Base-by-base conservation (phyloP, 37 sponge, comb jelly and placozoan genomes). In the Eunapius fragilis region DNA sequence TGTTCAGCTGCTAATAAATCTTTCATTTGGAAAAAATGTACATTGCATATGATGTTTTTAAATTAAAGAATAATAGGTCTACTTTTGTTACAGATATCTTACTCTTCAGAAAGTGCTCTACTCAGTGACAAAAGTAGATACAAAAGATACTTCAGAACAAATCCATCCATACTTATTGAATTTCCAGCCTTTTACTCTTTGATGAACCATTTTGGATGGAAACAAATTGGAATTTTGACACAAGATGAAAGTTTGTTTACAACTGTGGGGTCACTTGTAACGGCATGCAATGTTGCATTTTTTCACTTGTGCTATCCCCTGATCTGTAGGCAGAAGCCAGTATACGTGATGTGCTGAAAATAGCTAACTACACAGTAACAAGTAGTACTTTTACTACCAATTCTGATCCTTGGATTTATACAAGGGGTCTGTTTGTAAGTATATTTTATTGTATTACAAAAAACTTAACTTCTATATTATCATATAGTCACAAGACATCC, bases 51-150 rank as follows among this genome's bases (percentile, higher is more conserved):
- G n/a, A n/a, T n/a, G n/a, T n/a, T n/a, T n/a, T n/a, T n/a, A n/a
- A n/a, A n/a, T n/a, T n/a, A n/a, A n/a, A n/a, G n/a, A n/a, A n/a
- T n/a, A 41, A 41, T 41, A 41, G 6, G 41, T 41, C 41, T 41
- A 10, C 58, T 11, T 58, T 19, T 19, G 6, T 58, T 49, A 2
- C 36, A 84, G 84, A 84, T 84, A 23, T 74, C 84, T 9, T 84
- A 48, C 74, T 74, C 37, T 27, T 74, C 84, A 31, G 31, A 50
- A 31, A 23, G 19, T 31, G 27, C 68, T 10, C 24, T 67, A 22
- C 67, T 84, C 67, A 84, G 75, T 84, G 75, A 84, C 67, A 84
- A 76, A 28, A 48, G 24, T 25, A 48, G 84, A 30, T 84, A 75
- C 67, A 31, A 25, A 31, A 74, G 74, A 24, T 84, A 58, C 75